These are phyloP conservation scores for Phaetusa simplex DNA, from an alignment of 2,113 vertebrate species.

Conservation along the genomic window DNA sequence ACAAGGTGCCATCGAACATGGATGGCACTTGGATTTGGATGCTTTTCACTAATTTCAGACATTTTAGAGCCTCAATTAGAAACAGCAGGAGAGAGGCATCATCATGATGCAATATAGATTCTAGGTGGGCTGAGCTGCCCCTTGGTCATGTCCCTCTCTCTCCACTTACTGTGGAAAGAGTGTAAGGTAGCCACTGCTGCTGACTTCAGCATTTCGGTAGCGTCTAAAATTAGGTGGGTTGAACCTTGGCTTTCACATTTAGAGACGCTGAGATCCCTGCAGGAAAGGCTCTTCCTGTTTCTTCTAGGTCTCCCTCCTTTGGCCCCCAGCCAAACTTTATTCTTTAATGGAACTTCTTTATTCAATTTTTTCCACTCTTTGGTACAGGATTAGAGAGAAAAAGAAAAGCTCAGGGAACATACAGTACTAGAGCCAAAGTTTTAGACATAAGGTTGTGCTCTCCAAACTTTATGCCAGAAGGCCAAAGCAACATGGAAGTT, in stretches of 20 bases:
- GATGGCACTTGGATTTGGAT: neutral
- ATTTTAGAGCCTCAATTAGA: neutral
- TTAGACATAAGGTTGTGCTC: neutral
- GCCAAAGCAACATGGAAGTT: neutral
- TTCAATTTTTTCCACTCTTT: neutral
- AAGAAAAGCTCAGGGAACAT: neutral
- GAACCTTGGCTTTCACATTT: neutral
- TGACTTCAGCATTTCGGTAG: neutral
- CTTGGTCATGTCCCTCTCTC: neutral
- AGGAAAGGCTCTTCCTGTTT: neutral
- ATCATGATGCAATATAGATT: neutral
- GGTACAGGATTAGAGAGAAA: neutral
- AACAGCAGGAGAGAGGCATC: neutral
- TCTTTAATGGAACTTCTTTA: neutral
- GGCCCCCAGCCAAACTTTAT: neutral
- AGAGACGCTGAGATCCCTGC: neutral
- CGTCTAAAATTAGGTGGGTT: neutral
- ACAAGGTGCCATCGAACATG: neutral
- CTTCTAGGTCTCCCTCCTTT: neutral
- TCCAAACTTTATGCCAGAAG: neutral
- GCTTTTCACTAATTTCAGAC: neutral
- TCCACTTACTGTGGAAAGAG: neutral
- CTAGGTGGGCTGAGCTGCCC: neutral
- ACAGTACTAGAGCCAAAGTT: neutral
- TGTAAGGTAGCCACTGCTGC: neutral